phyloP scores from a whole-genome alignment of 2,113 vertebrate species.

The Tenebrosternarchus preto region DNA sequence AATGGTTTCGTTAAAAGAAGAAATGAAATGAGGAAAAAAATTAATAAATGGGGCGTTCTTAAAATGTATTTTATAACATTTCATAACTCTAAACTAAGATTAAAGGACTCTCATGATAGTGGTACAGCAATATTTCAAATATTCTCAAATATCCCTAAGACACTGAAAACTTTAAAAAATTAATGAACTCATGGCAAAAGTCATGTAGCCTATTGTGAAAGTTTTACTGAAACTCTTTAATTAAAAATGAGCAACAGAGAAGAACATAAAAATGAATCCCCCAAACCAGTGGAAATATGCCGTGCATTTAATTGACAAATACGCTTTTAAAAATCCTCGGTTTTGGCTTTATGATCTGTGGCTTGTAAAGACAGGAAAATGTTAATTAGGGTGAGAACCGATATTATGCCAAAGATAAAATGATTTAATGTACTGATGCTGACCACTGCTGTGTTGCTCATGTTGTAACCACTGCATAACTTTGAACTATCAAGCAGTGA shows the following conservation, averaged over 20 bases:
- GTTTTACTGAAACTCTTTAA: not conserved
- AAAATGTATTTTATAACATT: too few species aligned
- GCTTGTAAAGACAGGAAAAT: slow-evolving; percentile 53
- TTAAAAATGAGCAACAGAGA: not conserved
- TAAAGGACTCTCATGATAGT: too few species aligned
- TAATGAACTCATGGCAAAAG: not conserved
- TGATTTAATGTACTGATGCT: slow-evolving; percentile 66
- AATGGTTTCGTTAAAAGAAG: not conserved
- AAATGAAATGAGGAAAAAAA: too few species aligned
- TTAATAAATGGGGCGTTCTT: too few species aligned
- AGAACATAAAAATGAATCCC: not conserved
- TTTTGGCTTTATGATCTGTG: not conserved
- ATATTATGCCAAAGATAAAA: slow-evolving; percentile 64
- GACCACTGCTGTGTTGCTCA: slow-evolving; percentile 68
- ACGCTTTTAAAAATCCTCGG: not conserved
- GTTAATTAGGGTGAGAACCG: slow-evolving; percentile 66
- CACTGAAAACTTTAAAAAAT: not conserved
- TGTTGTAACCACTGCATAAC: slow-evolving; percentile 64
- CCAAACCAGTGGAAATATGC: not conserved
- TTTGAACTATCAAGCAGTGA: slow-evolving; percentile 27
- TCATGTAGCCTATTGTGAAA: not conserved
- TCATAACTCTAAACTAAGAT: too few species aligned
- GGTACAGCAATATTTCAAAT: too few species aligned
- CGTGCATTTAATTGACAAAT: not conserved
- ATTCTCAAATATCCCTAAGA: too few species aligned